Conservation (phyloP, 2,113 vertebrate species). For the Lates calcarifer region DNA sequence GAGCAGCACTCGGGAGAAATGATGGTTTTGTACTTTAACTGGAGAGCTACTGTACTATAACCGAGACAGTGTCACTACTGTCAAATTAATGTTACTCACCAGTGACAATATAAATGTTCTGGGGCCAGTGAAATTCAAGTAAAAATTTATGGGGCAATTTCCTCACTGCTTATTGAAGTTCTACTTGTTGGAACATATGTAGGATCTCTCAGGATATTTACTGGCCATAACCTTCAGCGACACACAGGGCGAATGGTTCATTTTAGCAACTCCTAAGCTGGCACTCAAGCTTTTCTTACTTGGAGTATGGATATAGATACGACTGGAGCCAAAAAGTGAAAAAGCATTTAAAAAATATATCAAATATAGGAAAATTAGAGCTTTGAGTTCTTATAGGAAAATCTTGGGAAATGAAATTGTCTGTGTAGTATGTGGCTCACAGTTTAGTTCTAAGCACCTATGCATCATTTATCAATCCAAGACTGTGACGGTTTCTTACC, state of each 20-base stretch:
- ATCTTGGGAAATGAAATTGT: no score
- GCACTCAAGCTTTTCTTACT: neutral
- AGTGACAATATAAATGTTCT: neutral
- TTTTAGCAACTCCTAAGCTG: neutral
- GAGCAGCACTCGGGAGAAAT: conserved; percentile 31
- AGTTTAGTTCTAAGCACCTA: neutral
- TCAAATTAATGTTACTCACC: neutral
- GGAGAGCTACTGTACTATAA: neutral
- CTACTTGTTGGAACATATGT: neutral
- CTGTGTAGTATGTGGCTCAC: neutral
- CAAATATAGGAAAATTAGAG: neutral
- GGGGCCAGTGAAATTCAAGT: neutral
- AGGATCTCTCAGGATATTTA: no score
- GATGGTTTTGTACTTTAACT: conserved; percentile 6
- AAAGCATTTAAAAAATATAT: neutral
- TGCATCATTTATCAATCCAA: neutral
- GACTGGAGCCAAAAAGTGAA: neutral
- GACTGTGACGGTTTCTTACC: neutral
- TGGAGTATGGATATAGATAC: neutral
- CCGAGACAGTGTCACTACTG: conserved; percentile 2
- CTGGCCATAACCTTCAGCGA: no score
- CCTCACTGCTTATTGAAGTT: neutral
- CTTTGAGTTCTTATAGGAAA: neutral
- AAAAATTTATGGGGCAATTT: neutral
- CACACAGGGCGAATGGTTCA: neutral